These are phyloP conservation scores for Erebia aethiops DNA, from an alignment of 2,888 invertebrate genomes.

Conservation along the genomic window DNA sequence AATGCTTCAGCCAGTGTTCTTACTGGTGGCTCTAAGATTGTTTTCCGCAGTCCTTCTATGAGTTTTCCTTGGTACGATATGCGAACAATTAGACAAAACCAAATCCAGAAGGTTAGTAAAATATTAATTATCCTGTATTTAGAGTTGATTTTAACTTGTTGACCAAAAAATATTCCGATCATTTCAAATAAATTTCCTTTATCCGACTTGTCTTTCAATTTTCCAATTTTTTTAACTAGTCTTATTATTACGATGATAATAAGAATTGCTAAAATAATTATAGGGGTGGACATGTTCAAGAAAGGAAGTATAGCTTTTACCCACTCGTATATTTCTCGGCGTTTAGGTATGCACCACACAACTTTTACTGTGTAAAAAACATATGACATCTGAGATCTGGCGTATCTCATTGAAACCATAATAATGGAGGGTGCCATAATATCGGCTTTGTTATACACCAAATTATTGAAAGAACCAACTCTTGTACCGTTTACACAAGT, in stretches of 20 bases:
- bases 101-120: conserved; percentile 60
- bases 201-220: conserved; percentile 32
- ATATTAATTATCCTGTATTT: conserved; percentile 51
- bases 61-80: conserved; percentile 62
- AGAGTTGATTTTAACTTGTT: conserved; percentile 51
- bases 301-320: conserved; percentile 56
- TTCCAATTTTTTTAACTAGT: conserved; percentile 43
- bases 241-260: conserved; percentile 45
- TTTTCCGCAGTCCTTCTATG: conserved; percentile 52
- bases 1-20: conserved; percentile 51
- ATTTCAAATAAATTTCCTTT: conserved; percentile 46
- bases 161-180: conserved; percentile 58
- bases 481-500: conserved; percentile 46
- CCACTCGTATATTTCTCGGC: conserved; percentile 53
- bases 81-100: conserved; percentile 62
- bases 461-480: conserved; percentile 49
- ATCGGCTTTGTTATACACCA: conserved; percentile 52
- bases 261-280: conserved; percentile 46
- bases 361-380: conserved; percentile 47
- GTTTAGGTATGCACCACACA: conserved; percentile 58
- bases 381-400: conserved; percentile 49
- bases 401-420: conserved; percentile 44
- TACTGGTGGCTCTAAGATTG: conserved; percentile 53
- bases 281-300: conserved; percentile 48
- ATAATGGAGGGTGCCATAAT: conserved; percentile 50